phyloP scores from a whole-genome alignment of 2,888 invertebrate species.

The Prosapia bicincta region DNA sequence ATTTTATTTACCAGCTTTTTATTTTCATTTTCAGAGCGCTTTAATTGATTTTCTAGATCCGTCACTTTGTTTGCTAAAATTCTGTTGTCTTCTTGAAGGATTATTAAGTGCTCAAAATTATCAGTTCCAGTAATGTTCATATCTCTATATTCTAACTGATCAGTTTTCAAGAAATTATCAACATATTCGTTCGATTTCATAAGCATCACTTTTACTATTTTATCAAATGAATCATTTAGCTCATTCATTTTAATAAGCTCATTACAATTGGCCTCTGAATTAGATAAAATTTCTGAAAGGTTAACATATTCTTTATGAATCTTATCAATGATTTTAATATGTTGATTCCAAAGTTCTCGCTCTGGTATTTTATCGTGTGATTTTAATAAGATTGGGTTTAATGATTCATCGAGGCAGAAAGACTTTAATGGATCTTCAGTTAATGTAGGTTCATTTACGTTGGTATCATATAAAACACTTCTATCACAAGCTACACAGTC shows the following conservation, averaged over 20 bases:
- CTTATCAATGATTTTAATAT: background rate
- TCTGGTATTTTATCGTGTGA: background rate
- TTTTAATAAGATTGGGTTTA: background rate
- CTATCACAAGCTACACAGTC: background rate
- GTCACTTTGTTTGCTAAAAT: background rate
- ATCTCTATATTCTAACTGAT: background rate
- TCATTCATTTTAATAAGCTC: background rate
- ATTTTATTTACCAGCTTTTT: background rate
- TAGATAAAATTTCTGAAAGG: background rate
- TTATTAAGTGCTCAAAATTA: background rate
- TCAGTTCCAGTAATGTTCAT: background rate
- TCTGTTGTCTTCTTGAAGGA: background rate
- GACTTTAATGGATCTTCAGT: background rate
- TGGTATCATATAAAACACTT: background rate
- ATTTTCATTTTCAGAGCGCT: background rate
- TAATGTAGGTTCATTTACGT: background rate
- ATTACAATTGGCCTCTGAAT: background rate
- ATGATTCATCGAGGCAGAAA: background rate
- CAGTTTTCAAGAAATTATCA: background rate
- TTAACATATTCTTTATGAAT: background rate
- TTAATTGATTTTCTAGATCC: background rate
- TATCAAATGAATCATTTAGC: background rate
- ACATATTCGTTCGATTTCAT: background rate
- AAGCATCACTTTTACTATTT: background rate
- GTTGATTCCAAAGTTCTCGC: background rate